These are phyloP conservation scores for Trematomus bernacchii DNA, from an alignment of 2,797 vertebrate genomes.

Conservation along the genomic window DNA sequence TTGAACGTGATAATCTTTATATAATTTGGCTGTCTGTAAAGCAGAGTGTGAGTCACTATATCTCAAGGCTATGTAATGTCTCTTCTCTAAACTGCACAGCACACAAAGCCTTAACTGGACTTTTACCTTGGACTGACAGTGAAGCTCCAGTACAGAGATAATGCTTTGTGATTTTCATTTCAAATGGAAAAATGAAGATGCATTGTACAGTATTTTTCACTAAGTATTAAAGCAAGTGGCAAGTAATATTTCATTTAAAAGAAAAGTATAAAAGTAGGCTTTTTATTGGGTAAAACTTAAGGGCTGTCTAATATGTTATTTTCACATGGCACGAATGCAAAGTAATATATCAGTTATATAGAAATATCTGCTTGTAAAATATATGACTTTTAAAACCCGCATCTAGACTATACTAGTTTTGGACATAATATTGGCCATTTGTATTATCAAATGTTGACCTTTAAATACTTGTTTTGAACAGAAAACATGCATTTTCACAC, in stretches of 20 bases:
- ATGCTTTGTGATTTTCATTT: conserved; percentile 22
- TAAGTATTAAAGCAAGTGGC: conserved; percentile 4
- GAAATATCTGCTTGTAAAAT: not conserved
- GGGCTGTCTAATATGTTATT: not conserved
- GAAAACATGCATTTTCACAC: not conserved
- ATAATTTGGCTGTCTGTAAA: conserved; percentile 83
- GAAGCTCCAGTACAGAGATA: conserved; percentile 24
- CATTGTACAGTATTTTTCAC: conserved; percentile 6
- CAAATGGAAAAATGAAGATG: conserved; percentile 8
- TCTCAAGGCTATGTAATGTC: conserved; percentile 71
- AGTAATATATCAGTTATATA: conserved; percentile 2
- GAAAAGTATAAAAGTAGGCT: not conserved
- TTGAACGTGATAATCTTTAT: conserved; percentile 83
- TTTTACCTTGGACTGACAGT: conserved; percentile 55
- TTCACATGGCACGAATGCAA: not conserved
- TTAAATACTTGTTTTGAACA: not conserved
- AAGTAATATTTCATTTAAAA: not conserved
- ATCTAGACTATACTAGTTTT: conserved; percentile 13
- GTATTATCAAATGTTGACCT: conserved; percentile 3
- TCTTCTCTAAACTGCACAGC: conserved; percentile 59
- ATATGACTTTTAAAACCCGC: not conserved
- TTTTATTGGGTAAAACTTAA: not conserved
- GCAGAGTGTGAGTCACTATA: conserved; percentile 79
- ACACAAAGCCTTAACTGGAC: conserved; percentile 50
- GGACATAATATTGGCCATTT: conserved; percentile 3